Percentiles rank a stretch among this genome's conserved stretches.
Conservation (phyloP, 2,113 vertebrate genomes). For the Caloenas nicobarica region DNA sequence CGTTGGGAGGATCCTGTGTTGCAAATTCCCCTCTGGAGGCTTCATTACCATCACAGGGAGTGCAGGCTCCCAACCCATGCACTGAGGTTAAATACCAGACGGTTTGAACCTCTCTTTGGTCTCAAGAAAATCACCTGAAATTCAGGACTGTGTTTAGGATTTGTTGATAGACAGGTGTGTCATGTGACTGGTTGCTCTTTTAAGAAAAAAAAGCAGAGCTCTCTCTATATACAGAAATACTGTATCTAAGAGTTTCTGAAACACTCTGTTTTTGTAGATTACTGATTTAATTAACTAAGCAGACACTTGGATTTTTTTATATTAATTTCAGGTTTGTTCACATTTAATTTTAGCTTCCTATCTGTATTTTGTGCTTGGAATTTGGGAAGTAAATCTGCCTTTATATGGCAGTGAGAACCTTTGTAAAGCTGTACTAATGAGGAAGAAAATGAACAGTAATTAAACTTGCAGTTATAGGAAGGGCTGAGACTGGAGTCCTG, state of each 20-base stretch:
- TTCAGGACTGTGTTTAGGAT: not conserved
- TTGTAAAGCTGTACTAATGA: slow-evolving; percentile 57
- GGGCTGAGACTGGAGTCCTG: slow-evolving; percentile 35
- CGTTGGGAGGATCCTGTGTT: not conserved
- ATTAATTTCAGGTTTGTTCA: slow-evolving; percentile 18
- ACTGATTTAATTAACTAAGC: not conserved
- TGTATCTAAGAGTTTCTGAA: not conserved
- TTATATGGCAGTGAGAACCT: slow-evolving; percentile 5
- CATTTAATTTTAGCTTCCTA: slow-evolving; percentile 14
- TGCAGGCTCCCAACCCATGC: not conserved
- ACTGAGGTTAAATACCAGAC: not conserved
- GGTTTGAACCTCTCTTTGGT: not conserved
- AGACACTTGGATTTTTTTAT: not conserved
- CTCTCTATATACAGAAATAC: not conserved
- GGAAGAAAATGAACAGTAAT: slow-evolving; percentile 63
- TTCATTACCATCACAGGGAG: not conserved
- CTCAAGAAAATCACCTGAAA: not conserved
- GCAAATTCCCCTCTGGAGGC: not conserved
- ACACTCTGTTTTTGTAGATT: not conserved
- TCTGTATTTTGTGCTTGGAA: not conserved
- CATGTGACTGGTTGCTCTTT: not conserved
- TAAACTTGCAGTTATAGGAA: not conserved
- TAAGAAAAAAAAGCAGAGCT: not conserved
- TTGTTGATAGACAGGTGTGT: not conserved
- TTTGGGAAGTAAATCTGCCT: slow-evolving; percentile 3